Percentiles rank a stretch among this genome's conserved stretches.
Conservation (phyloP, 1,140 invertebrate species). For the Eurytemora carolleeae region DNA sequence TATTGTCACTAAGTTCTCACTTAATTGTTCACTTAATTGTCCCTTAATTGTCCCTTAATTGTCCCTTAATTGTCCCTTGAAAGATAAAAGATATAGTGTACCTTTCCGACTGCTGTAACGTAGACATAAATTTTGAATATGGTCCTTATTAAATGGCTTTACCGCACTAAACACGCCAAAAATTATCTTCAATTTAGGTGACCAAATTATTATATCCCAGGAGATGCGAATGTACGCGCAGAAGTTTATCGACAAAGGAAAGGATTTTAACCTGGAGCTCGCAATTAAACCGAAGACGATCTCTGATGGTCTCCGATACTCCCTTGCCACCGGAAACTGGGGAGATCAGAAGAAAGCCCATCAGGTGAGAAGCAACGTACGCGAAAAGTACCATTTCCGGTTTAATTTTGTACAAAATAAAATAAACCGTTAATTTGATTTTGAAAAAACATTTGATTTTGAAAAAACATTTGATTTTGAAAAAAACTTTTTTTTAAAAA, state of each 20-base stretch:
- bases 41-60: too few species aligned
- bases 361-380: slow-evolving; percentile 80
- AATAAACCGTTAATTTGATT: neutral
- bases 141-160: too few species aligned
- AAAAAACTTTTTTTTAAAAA: neutral
- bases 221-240: slow-evolving; percentile 94
- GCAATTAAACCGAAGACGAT: slow-evolving; percentile 96
- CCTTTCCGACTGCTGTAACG: too few species aligned
- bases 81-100: too few species aligned
- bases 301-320: slow-evolving; percentile 92
- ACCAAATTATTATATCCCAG: neutral
- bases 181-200: too few species aligned
- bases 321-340: slow-evolving; percentile 96
- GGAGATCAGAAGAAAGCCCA: slow-evolving; percentile 99
- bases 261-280: slow-evolving; percentile 91
- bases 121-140: too few species aligned
- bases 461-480: too few species aligned
- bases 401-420: neutral
- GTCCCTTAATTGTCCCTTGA: too few species aligned
- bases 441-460: neutral
- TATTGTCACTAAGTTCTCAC: too few species aligned
- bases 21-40: too few species aligned
- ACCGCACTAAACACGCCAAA: too few species aligned
- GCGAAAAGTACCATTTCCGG: slow-evolving; percentile 35
- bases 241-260: slow-evolving; percentile 93